A percentile compares a stretch with the other conserved stretches of the same genome.
Evolutionary conservation across 2,113 vertebrate genomes (phyloP).

Genomic region (Dissostichus mawsoni): DNA sequence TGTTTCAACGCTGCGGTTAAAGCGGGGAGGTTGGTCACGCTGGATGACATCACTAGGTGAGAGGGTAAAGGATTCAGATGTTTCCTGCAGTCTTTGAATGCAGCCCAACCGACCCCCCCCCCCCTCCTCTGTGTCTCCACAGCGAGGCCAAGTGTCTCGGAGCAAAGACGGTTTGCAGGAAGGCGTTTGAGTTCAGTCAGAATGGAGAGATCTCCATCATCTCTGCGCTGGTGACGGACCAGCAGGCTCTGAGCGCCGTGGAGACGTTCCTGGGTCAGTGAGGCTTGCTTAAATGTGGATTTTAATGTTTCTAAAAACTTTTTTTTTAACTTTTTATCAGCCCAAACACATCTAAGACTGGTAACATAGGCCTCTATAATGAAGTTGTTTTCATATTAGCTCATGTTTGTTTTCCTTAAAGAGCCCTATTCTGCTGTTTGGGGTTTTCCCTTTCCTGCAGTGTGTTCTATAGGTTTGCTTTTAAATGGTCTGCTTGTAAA

Average conservation of each 20-base stretch:
- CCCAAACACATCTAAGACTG: not conserved
- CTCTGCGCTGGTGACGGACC: conserved; percentile 84
- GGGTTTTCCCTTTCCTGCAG: no score
- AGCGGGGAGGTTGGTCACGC: conserved; percentile 78
- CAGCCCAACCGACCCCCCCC: not conserved
- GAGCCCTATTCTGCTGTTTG: no score
- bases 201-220: conserved; percentile 66
- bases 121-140: not conserved
- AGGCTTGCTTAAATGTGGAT: not conserved
- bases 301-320: not conserved
- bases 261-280: conserved; percentile 84
- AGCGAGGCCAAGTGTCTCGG: conserved; percentile 84
- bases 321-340: not conserved
- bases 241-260: conserved; percentile 81
- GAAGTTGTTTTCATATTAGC: not conserved
- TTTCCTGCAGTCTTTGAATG: fast-evolving
- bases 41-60: conserved; percentile 87
- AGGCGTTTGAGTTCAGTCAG: conserved; percentile 81
- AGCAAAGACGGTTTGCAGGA: conserved; percentile 81
- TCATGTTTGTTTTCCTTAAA: not conserved
- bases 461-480: no score
- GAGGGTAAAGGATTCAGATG: not conserved
- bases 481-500: no score
- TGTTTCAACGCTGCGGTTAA: conserved; percentile 83
- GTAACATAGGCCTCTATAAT: not conserved